Percentiles rank a stretch among this genome's conserved stretches.
These are phyloP conservation scores for Heteractis magnifica DNA, from an alignment of 92 coral and sea anemone genomes.

Conservation along the genomic window DNA sequence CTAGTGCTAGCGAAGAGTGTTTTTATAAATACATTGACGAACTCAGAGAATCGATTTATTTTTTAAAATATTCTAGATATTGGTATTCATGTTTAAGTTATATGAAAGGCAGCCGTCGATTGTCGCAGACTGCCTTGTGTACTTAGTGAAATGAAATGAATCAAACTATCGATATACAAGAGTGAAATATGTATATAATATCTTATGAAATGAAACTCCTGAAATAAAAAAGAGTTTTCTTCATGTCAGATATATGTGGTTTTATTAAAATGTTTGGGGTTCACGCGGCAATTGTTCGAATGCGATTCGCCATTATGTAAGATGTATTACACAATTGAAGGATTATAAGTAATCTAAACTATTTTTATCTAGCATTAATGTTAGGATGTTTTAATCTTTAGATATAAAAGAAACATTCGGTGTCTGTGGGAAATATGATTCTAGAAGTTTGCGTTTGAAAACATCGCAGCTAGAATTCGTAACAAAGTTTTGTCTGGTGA, in stretches of 20 bases:
- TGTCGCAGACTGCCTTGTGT: background rate
- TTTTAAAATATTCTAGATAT: slow-evolving; percentile 4
- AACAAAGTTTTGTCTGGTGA: background rate
- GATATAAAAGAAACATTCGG: background rate
- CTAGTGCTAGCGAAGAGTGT: slow-evolving; percentile 4
- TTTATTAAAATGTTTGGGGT: background rate
- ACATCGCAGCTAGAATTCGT: background rate
- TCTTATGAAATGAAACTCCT: background rate
- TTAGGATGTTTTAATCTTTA: background rate
- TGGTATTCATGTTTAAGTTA: slow-evolving; percentile 5
- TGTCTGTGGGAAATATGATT: background rate
- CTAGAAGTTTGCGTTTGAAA: background rate
- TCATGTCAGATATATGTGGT: background rate
- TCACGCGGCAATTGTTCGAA: background rate
- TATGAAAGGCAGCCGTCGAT: background rate
- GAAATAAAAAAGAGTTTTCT: background rate
- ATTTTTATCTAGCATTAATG: background rate
- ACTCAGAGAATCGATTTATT: slow-evolving; percentile 13
- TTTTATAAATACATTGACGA: slow-evolving; percentile 13
- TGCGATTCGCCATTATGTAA: background rate
- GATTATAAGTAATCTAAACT: background rate
- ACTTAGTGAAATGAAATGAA: background rate
- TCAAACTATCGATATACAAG: background rate
- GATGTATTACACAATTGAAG: background rate
- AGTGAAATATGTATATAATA: background rate